Percentiles rank a stretch among this genome's conserved stretches.
Conservation (phyloP, 2,113 vertebrate genomes). For the Pelvicachromis taeniatus region DNA sequence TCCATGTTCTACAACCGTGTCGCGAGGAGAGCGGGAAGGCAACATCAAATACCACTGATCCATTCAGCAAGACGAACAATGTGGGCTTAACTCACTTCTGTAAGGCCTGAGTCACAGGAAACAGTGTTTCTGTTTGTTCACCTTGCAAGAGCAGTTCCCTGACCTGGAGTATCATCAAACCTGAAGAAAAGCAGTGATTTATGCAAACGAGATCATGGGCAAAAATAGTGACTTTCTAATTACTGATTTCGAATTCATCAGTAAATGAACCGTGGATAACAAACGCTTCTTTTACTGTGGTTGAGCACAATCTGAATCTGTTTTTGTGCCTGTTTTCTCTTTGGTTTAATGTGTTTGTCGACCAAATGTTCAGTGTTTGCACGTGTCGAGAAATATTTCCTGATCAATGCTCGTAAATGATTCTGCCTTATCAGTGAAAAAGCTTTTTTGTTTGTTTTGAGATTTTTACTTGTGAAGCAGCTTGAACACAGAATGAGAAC, state of each 20-base stretch:
- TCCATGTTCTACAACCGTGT: not conserved
- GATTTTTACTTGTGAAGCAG: not conserved
- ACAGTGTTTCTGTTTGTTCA: not conserved
- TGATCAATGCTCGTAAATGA: not conserved
- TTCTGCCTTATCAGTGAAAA: not conserved
- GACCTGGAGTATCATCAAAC: not conserved
- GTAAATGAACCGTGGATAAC: not conserved
- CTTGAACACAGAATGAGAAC: not conserved
- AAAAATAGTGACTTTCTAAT: not conserved
- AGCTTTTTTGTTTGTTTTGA: not conserved
- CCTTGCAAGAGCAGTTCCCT: not conserved
- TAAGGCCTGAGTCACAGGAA: not conserved
- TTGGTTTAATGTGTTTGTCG: not conserved
- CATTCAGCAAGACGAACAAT: not conserved
- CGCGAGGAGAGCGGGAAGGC: not conserved
- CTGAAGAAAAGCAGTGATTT: not conserved
- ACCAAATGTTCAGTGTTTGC: conserved; percentile 11
- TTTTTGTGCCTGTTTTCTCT: not conserved
- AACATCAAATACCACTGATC: not conserved
- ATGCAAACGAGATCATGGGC: not conserved
- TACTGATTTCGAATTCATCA: conserved; percentile 4
- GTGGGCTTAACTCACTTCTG: not conserved
- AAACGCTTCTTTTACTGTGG: not conserved
- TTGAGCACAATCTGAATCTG: not conserved
- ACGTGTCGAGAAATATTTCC: not conserved